Evolutionary conservation across 2,888 invertebrate genomes (phyloP).

Genomic region (Silvanus unidentatus): DNA sequence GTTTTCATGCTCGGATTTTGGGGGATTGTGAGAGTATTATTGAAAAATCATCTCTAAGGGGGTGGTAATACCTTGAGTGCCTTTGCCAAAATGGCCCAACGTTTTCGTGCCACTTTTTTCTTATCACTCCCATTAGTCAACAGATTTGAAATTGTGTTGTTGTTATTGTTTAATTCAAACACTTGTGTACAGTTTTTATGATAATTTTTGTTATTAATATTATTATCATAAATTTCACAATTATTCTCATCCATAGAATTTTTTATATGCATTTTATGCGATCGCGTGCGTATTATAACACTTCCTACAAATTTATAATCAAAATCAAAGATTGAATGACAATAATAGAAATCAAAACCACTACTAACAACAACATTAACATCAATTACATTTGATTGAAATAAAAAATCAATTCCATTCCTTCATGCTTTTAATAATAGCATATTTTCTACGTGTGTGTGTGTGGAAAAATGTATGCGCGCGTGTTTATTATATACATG

Average conservation of each 20-base stretch:
- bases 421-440: constrained; percentile 34
- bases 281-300: too few species aligned
- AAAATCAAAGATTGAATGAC: too few species aligned
- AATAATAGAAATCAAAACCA: too few species aligned
- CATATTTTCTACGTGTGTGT: too few species aligned
- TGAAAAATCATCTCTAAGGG: not conserved
- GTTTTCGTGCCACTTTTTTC: constrained; percentile 56
- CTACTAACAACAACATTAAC: not conserved
- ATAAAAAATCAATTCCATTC: constrained; percentile 32
- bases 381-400: constrained; percentile 26
- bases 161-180: constrained; percentile 37
- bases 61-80: constrained; percentile 55
- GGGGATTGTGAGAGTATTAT: not conserved
- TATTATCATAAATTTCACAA: too few species aligned
- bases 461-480: too few species aligned
- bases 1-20: not conserved
- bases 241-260: not conserved
- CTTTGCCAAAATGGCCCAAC: constrained; percentile 66
- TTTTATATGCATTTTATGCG: not conserved
- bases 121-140: constrained; percentile 40
- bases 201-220: too few species aligned
- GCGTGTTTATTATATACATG: too few species aligned
- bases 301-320: too few species aligned
- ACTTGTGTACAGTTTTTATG: too few species aligned
- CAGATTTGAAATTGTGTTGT: constrained; percentile 28